Base-by-base conservation (phyloP, 1,140 invertebrate species). In the Aphidius ervi region DNA sequence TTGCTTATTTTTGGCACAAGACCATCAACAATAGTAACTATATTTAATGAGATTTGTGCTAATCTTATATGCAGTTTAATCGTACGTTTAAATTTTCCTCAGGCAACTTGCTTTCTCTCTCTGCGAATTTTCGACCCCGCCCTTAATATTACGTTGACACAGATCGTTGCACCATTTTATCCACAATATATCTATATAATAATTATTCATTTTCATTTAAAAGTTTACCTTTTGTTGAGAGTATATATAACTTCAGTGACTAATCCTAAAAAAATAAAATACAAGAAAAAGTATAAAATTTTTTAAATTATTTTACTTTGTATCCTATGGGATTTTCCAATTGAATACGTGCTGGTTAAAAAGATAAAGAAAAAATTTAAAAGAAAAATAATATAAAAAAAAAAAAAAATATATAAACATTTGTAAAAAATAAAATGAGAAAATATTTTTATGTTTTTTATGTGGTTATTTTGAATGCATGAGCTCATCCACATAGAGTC, bases 21-120 rank as follows among this genome's bases (percentile, higher is more conserved):
- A 31, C 4, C 9, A 48, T 16, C 46, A 68, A 59, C 62, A 60
- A 46, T 60, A 69, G 67, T 62, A 59, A 58, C 65, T 50, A 68
- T 68, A 62, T 67, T 59, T 70, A 71, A 71, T 71, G 65, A 65
- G 68, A 64, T 70, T 71, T 67, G 39, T 47, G 67, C 61, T 71
- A 70, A 71, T 71, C 68, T 66, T 59, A 47, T 49, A 23, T 23
- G 48, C 16, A 16, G 16, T 16, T 16, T 16, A 16, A 16, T 16
- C 16, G 16, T 50, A 31, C 23, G 4, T 2, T 31, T 31, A 31
- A 31, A 2, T 31, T 31, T 31, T 31, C 23, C 23, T 31, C 0
- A 31, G 23, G 4, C 23, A 31, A 31, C 46, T 5, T 7, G 31
- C 16, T n/a, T 23, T n/a, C 4, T 46, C 42, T 43, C 42, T 43